These are phyloP conservation scores for Enteromius treurensis DNA, from an alignment of 2,797 vertebrate species.

Conservation along the genomic window DNA sequence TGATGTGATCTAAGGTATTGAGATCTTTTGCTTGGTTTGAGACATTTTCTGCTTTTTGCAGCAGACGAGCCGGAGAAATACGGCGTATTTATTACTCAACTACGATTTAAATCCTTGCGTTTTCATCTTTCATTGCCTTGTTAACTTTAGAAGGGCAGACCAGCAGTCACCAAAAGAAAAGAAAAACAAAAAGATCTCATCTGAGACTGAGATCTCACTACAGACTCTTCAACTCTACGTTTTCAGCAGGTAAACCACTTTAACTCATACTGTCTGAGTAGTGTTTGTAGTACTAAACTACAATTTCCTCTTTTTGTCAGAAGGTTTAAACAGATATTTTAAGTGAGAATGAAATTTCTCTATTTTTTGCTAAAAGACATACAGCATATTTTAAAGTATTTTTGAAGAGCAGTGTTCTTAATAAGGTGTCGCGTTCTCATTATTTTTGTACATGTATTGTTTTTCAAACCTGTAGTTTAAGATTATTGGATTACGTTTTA, in stretches of 20 bases:
- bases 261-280: background rate
- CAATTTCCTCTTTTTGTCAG: background rate
- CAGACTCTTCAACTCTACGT: background rate
- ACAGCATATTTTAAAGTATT: background rate
- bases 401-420: background rate
- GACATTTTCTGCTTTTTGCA: background rate
- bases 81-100: background rate
- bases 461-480: background rate
- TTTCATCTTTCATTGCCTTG: background rate
- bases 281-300: background rate
- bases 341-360: background rate
- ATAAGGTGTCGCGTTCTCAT: background rate
- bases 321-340: background rate
- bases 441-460: background rate
- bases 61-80: background rate
- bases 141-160: background rate
- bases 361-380: background rate
- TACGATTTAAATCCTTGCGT: background rate
- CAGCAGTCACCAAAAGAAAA: background rate
- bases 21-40: background rate
- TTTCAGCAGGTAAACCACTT: constrained; percentile 7
- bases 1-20: constrained; percentile 15
- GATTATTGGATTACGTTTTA: background rate
- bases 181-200: background rate
- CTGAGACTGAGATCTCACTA: background rate